phyloP scores from a whole-genome alignment of 2,113 vertebrate species.

The Thermophis baileyi region DNA sequence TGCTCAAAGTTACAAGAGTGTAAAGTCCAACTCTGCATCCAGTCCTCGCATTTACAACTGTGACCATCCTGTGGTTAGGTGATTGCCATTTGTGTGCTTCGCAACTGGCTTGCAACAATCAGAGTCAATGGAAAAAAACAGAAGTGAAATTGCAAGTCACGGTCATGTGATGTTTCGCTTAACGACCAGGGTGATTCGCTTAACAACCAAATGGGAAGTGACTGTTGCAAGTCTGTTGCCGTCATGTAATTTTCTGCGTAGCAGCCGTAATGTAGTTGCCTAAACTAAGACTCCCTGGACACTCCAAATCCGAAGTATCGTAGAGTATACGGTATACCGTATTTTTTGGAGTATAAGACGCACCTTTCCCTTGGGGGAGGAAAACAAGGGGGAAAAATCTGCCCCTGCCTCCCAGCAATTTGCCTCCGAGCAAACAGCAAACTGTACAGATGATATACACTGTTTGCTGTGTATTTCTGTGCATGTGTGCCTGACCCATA shows the following conservation, averaged over 20 bases:
- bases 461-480: too few species aligned
- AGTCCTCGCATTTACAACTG: not conserved
- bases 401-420: too few species aligned
- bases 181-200: not conserved
- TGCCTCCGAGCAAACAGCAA: too few species aligned
- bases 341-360: too few species aligned
- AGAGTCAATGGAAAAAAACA: not conserved
- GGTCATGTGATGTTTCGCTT: not conserved
- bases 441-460: too few species aligned
- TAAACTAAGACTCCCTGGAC: not conserved
- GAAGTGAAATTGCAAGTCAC: not conserved
- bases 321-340: too few species aligned
- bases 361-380: too few species aligned
- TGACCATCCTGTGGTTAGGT: not conserved
- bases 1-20: not conserved
- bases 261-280: not conserved
- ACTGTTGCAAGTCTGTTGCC: not conserved
- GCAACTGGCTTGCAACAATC: not conserved
- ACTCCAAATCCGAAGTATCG: not conserved
- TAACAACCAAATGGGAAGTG: not conserved
- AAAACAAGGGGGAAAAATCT: too few species aligned
- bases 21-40: not conserved
- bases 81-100: not conserved
- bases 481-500: too few species aligned
- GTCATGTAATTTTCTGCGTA: not conserved